Percentiles rank a stretch among this genome's conserved stretches.
phyloP scores from a whole-genome alignment of 64 coral and sea anemone species.

The Stichodactyla helianthus region DNA sequence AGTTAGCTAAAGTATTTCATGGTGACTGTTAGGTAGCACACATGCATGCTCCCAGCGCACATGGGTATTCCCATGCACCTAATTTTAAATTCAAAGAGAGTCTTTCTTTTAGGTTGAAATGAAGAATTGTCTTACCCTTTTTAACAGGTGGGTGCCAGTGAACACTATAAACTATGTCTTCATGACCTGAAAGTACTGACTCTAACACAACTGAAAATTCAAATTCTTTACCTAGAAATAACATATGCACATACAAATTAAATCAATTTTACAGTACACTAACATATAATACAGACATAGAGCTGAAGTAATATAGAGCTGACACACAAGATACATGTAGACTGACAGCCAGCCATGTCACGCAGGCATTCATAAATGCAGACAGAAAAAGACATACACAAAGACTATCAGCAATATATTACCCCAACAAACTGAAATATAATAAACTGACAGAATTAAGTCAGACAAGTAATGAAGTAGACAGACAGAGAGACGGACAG shows the following conservation, averaged over 20 bases:
- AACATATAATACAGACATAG: too few relatives aligned
- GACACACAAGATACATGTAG: neutral
- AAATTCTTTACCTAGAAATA: conserved; percentile 40
- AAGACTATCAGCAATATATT: neutral
- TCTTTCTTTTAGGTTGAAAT: too few relatives aligned
- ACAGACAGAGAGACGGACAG: neutral
- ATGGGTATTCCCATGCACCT: too few relatives aligned
- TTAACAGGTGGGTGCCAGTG: conserved; percentile 77
- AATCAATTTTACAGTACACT: too few relatives aligned
- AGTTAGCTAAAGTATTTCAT: too few relatives aligned
- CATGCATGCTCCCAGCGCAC: too few relatives aligned
- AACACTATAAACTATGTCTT: conserved; percentile 90
- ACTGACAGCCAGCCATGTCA: neutral
- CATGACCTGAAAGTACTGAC: conserved; percentile 93
- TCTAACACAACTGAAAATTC: conserved; percentile 91
- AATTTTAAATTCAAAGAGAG: too few relatives aligned
- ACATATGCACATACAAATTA: neutral
- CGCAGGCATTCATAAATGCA: neutral
- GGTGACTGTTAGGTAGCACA: too few relatives aligned
- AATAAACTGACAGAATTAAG: neutral
- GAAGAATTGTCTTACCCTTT: conserved; percentile 18
- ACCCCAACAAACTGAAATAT: neutral
- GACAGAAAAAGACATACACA: neutral
- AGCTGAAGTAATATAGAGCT: neutral
- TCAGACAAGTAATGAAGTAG: neutral